A percentile compares a stretch with the other conserved stretches of the same genome.
Conservation (phyloP, 1,140 invertebrate genomes). For the Drosophila triauraria region DNA sequence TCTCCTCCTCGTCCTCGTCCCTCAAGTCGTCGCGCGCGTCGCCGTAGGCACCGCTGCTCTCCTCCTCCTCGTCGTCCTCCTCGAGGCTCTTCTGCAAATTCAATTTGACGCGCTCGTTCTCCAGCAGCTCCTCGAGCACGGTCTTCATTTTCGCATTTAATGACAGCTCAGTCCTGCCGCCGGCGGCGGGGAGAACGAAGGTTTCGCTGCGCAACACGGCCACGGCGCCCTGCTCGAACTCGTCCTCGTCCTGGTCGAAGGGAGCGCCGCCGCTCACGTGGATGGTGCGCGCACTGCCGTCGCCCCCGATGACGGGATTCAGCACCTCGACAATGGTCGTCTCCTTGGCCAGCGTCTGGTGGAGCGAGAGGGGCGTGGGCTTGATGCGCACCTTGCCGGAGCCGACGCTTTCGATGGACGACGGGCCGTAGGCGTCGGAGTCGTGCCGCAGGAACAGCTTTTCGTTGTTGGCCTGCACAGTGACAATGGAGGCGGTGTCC, state of each 20-base stretch:
- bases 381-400: constrained; percentile 79
- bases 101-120: constrained; percentile 84
- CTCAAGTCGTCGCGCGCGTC: constrained; percentile 64
- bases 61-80: constrained; percentile 49
- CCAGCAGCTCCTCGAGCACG: constrained; percentile 83
- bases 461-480: constrained; percentile 78
- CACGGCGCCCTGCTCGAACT: constrained; percentile 50
- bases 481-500: constrained; percentile 83
- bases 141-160: constrained; percentile 85
- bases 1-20: constrained; percentile 71
- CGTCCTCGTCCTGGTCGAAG: constrained; percentile 57
- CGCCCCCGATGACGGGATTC: constrained; percentile 81
- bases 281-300: constrained; percentile 76
- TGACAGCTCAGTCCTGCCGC: constrained; percentile 74
- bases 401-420: constrained; percentile 77
- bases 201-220: constrained; percentile 76
- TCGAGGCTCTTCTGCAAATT: constrained; percentile 85
- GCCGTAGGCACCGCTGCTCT: constrained; percentile 49
- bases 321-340: constrained; percentile 84
- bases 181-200: constrained; percentile 66
- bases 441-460: constrained; percentile 80
- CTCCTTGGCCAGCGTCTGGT: constrained; percentile 81
- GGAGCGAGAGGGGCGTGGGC: constrained; percentile 66
- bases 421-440: constrained; percentile 70
- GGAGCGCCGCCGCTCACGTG: constrained; percentile 69